A percentile compares a stretch with the other conserved stretches of the same genome.
Evolutionary conservation across 2,888 invertebrate species (phyloP).

Genomic region (Drosophila suboccidentalis): DNA sequence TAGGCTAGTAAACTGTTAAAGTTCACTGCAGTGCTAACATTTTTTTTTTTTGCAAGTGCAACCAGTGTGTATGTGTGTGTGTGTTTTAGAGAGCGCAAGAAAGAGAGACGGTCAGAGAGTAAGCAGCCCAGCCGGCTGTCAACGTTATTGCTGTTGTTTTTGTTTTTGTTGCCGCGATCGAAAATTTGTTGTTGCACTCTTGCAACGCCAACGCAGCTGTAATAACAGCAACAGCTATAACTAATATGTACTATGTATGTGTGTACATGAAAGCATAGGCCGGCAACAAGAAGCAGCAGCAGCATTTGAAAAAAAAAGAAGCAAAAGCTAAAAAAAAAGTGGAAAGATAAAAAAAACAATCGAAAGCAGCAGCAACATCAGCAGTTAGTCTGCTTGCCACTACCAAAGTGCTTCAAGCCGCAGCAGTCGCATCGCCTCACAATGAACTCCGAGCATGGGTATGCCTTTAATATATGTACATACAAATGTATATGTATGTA

Average conservation of each 20-base stretch:
- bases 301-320: conserved; percentile 19
- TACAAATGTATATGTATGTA: no score
- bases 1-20: conserved; percentile 3
- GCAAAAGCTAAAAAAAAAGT: conserved; percentile 9
- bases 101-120: conserved; percentile 37
- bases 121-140: conserved; percentile 73
- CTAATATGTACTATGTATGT: conserved; percentile 13
- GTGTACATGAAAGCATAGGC: conserved; percentile 47
- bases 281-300: conserved; percentile 42
- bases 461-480: conserved; percentile 48
- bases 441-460: conserved; percentile 86
- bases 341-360: conserved; percentile 11
- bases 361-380: conserved; percentile 35
- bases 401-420: conserved; percentile 65
- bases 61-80: conserved; percentile 8
- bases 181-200: conserved; percentile 36
- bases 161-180: conserved; percentile 19
- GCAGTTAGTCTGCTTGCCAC: conserved; percentile 53
- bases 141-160: conserved; percentile 33
- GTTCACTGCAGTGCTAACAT: conserved; percentile 23
- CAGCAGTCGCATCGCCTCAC: conserved; percentile 64
- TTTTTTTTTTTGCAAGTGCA: conserved; percentile 24
- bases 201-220: conserved; percentile 40
- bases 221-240: conserved; percentile 45
- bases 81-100: conserved; percentile 23